Conservation (phyloP, 2,888 invertebrate species). For the Theretra japonica region DNA sequence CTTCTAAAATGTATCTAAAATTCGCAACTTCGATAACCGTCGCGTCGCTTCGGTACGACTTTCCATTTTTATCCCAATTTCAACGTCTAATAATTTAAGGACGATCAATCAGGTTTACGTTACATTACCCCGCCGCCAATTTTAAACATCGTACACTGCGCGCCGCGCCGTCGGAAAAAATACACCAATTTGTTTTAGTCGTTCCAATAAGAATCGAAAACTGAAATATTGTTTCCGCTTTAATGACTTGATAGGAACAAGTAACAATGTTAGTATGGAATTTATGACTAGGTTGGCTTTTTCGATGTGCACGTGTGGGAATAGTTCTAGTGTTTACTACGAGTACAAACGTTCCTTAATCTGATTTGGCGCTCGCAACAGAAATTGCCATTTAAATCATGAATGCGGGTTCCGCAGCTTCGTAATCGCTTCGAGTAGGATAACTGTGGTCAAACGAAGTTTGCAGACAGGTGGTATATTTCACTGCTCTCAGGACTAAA, state of each 20-base stretch:
- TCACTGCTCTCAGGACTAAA: neutral
- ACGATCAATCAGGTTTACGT: constrained; percentile 49
- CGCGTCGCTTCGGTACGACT: constrained; percentile 6
- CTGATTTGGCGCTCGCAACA: constrained; percentile 27
- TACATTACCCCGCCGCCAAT: constrained; percentile 41
- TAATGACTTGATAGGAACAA: neutral
- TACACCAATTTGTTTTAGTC: constrained; percentile 12
- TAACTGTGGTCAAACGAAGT: constrained; percentile 8
- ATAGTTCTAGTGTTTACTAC: constrained; percentile 20
- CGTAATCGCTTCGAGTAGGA: constrained; percentile 26
- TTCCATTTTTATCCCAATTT: constrained; percentile 43
- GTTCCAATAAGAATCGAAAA: constrained; percentile 1
- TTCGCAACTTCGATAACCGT: neutral
- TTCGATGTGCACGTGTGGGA: constrained; percentile 4
- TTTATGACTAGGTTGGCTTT: constrained; percentile 13
- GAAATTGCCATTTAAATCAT: constrained; percentile 39
- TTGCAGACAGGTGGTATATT: neutral
- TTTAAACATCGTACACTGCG: constrained; percentile 23
- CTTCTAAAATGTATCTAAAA: neutral
- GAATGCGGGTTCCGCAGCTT: constrained; percentile 46
- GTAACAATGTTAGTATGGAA: constrained; percentile 5
- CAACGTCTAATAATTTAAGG: constrained; percentile 46
- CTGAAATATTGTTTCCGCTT: neutral
- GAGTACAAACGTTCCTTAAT: constrained; percentile 16
- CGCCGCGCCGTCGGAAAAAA: constrained; percentile 26